phyloP scores from a whole-genome alignment of 2,888 invertebrate species.

The Drosophila pseudotakahashii region DNA sequence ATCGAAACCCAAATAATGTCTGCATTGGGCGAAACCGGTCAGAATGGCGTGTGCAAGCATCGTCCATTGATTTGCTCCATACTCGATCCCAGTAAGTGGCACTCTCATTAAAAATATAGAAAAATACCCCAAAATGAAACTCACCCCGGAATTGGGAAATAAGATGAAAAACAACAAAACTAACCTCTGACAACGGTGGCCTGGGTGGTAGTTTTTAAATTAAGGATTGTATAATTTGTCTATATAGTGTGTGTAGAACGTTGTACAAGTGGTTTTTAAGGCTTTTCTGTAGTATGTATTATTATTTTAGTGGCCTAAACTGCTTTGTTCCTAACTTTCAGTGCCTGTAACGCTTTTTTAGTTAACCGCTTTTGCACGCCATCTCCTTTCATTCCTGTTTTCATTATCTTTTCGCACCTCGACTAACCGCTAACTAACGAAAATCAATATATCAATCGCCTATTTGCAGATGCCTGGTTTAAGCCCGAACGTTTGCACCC shows the following conservation, averaged over 20 bases:
- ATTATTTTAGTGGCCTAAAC: too few relatives aligned
- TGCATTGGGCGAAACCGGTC: constrained; percentile 76
- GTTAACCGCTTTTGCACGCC: constrained; percentile 52
- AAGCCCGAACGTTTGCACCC: constrained; percentile 96
- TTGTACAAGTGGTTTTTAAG: not conserved
- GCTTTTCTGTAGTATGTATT: constrained; percentile 4
- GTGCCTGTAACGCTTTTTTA: constrained; percentile 2
- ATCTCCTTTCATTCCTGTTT: constrained; percentile 25
- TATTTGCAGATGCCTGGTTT: constrained; percentile 95
- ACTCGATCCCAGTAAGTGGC: constrained; percentile 84
- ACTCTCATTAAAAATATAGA: constrained; percentile 9
- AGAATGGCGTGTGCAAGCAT: constrained; percentile 83
- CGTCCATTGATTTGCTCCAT: constrained; percentile 83
- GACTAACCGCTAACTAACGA: constrained; percentile 75
- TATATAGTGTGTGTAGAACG: not conserved
- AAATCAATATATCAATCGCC: constrained; percentile 81
- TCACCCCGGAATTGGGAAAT: constrained; percentile 27
- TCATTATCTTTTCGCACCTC: constrained; percentile 56
- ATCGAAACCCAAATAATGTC: constrained; percentile 46
- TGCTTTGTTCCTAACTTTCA: constrained; percentile 13
- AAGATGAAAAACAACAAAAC: constrained; percentile 54
- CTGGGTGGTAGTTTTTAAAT: constrained; percentile 17
- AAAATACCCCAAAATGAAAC: constrained; percentile 37
- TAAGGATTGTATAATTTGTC: constrained; percentile 35
- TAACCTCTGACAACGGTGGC: constrained; percentile 65